Percentiles rank a stretch among this genome's conserved stretches.
Evolutionary conservation across 2,797 vertebrate genomes (phyloP).

Genomic region (Sebastiscus tertius): DNA sequence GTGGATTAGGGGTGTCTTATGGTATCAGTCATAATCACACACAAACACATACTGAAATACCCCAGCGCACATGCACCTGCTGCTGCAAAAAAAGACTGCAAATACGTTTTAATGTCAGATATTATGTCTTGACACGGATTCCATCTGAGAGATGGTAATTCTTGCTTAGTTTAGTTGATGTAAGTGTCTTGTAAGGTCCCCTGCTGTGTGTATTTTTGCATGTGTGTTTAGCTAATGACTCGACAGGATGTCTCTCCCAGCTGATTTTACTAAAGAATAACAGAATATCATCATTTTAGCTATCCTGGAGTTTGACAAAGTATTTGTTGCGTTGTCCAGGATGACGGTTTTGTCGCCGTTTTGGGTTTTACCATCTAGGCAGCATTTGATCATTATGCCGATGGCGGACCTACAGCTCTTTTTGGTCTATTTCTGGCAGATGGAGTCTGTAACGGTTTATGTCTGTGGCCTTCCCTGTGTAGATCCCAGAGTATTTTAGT

Average conservation of each 20-base stretch:
- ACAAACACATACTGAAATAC: conserved; percentile 9
- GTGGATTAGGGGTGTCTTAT: conserved; percentile 44
- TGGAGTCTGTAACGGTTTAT: conserved; percentile 78
- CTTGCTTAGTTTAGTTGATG: not conserved
- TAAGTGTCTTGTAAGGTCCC: not conserved
- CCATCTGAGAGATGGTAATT: not conserved
- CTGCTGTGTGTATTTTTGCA: not conserved
- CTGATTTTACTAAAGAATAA: not conserved
- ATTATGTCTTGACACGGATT: not conserved
- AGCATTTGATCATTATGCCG: conserved; percentile 46
- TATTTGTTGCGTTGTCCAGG: conserved; percentile 4
- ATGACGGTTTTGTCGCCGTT: not conserved
- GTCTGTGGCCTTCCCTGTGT: conserved; percentile 76
- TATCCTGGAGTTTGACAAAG: not conserved
- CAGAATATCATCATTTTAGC: not conserved
- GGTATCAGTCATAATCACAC: conserved; percentile 33
- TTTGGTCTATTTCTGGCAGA: conserved; percentile 80
- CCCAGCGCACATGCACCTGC: conserved; percentile 24
- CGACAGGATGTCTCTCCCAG: not conserved
- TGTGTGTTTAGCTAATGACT: not conserved
- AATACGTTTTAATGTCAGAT: not conserved
- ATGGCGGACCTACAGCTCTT: conserved; percentile 51
- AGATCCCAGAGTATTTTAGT: conserved; percentile 85
- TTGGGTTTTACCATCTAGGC: conserved; percentile 19
- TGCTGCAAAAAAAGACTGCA: conserved; percentile 7